These are phyloP conservation scores for Gadus macrocephalus DNA, from an alignment of 2,113 vertebrate genomes.

Conservation along the genomic window DNA sequence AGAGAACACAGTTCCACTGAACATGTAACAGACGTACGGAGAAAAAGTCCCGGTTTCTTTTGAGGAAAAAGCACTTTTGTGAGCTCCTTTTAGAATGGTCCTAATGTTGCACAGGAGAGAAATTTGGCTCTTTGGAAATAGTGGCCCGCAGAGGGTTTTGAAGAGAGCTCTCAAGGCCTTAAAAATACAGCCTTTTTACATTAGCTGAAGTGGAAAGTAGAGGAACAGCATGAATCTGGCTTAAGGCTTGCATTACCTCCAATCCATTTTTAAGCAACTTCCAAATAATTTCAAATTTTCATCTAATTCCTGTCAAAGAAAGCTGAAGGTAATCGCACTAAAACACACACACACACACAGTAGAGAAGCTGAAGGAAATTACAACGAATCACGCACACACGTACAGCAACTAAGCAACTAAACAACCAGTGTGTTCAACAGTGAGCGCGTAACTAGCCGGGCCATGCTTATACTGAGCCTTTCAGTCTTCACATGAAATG, in stretches of 20 bases:
- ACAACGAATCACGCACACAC: no score
- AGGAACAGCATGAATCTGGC: conserved; percentile 21
- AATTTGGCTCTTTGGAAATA: conserved; percentile 35
- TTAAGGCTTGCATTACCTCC: not conserved
- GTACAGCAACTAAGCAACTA: not conserved
- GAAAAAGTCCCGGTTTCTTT: conserved; percentile 36
- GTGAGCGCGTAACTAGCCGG: not conserved
- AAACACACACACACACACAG: not conserved
- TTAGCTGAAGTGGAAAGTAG: conserved; percentile 32
- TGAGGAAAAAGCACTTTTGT: conserved; percentile 50
- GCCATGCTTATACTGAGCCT: not conserved
- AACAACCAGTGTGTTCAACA: no score
- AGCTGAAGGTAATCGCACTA: conserved; percentile 7
- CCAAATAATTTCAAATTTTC: conserved; percentile 44
- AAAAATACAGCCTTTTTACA: conserved; percentile 45
- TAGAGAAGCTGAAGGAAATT: not conserved
- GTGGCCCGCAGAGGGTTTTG: conserved; percentile 31
- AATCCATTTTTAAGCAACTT: conserved; percentile 26
- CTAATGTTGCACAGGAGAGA: conserved; percentile 51
- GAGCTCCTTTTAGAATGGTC: conserved; percentile 50
- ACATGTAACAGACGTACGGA: conserved; percentile 14
- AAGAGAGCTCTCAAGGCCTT: conserved; percentile 30
- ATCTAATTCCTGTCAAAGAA: conserved; percentile 16
- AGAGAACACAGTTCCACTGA: conserved; percentile 52
- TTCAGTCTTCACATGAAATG: not conserved